phyloP scores from a whole-genome alignment of 2,797 vertebrate species.

The Gymnopithys bicolor region DNA sequence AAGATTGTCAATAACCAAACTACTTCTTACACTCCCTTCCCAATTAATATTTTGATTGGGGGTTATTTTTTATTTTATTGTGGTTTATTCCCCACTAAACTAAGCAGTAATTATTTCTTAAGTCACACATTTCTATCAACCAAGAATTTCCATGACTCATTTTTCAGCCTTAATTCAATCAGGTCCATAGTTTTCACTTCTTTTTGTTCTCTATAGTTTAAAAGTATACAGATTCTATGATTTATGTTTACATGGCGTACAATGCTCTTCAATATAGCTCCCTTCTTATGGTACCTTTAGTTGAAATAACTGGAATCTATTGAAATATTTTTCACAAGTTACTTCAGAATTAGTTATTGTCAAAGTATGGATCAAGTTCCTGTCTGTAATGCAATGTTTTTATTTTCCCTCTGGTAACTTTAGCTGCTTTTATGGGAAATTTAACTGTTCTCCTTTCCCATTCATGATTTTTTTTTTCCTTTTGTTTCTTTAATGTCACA shows the following conservation, averaged over 20 bases:
- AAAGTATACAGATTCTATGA: neutral
- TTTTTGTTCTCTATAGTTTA: neutral
- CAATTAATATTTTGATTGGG: neutral
- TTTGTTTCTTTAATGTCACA: neutral
- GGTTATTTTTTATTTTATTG: neutral
- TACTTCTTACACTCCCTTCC: neutral
- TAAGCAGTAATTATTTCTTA: neutral
- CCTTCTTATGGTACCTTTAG: neutral
- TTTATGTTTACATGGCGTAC: neutral
- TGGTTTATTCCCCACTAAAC: accelerated
- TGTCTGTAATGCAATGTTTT: neutral
- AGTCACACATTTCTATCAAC: neutral
- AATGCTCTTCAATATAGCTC: neutral
- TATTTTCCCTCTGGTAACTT: neutral
- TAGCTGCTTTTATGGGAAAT: neutral
- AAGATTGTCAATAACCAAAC: neutral
- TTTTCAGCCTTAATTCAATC: neutral
- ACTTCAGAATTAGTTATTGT: neutral
- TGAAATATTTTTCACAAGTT: neutral
- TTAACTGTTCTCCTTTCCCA: neutral
- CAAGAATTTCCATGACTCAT: neutral
- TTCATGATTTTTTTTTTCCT: neutral
- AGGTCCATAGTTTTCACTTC: neutral
- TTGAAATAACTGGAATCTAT: neutral
- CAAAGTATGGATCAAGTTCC: neutral